Evolutionary conservation across 1,140 invertebrate genomes (phyloP).

Genomic region (Amphibalanus amphitrite): DNA sequence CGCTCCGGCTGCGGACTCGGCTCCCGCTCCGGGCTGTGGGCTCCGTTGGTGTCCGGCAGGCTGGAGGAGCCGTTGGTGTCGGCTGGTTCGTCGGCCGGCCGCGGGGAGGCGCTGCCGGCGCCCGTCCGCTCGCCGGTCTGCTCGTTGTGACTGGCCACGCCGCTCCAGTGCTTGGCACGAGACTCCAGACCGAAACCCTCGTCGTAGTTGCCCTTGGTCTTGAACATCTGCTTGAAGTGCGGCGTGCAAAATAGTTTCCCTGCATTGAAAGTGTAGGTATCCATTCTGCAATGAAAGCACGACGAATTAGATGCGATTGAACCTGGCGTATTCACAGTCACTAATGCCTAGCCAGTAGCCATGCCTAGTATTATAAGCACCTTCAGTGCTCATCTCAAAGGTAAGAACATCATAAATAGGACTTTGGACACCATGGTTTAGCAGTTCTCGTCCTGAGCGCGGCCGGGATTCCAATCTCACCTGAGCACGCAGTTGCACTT

Average conservation of each 20-base stretch:
- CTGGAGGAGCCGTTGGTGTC: neutral
- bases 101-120: too few relatives aligned
- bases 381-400: too few relatives aligned
- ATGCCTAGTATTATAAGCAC: too few relatives aligned
- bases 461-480: conserved; percentile 30
- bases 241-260: conserved; percentile 56
- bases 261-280: conserved; percentile 48
- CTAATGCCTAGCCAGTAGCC: too few relatives aligned
- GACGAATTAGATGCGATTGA: too few relatives aligned
- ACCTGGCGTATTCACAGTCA: too few relatives aligned
- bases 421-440: too few relatives aligned
- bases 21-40: neutral
- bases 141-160: neutral
- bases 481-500: conserved; percentile 56
- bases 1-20: neutral
- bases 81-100: neutral
- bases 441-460: too few relatives aligned
- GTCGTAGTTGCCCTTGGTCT: conserved; percentile 68
- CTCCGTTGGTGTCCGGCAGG: neutral
- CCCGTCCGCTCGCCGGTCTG: neutral
- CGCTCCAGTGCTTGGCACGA: neutral
- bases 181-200: conserved; percentile 19
- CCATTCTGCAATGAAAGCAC: conserved; percentile 39
- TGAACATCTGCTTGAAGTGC: conserved; percentile 65
- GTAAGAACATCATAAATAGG: too few relatives aligned